Evolutionary conservation across 2,113 vertebrate genomes (phyloP).

Genomic region (Protomyctophum bolini): DNA sequence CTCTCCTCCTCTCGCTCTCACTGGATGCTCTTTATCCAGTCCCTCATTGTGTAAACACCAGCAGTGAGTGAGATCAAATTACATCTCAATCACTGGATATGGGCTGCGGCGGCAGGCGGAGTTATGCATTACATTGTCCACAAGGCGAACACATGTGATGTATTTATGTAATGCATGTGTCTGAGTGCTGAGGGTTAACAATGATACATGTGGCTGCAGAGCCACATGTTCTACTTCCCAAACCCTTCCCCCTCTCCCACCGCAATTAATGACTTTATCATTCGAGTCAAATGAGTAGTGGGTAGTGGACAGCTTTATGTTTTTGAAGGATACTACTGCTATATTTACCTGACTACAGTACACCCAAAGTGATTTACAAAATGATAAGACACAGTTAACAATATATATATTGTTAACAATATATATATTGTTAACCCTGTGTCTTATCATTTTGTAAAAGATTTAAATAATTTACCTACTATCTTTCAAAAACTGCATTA

Average conservation of each 20-base stretch:
- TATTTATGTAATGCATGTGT: slow-evolving; percentile 54
- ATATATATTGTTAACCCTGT: too few species aligned
- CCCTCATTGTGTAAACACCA: slow-evolving; percentile 49
- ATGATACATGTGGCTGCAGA: slow-evolving; percentile 52
- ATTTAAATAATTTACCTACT: too few species aligned
- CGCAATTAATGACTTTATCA: slow-evolving; percentile 16
- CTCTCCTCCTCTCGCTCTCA: background rate
- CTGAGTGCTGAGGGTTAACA: background rate
- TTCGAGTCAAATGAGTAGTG: slow-evolving; percentile 50
- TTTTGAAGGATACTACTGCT: background rate
- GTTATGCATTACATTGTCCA: slow-evolving; percentile 50
- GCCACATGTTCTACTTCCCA: background rate
- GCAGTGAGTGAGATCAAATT: slow-evolving; percentile 39
- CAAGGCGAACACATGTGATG: slow-evolving; percentile 59
- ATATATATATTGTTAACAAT: too few species aligned
- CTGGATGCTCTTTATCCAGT: slow-evolving; percentile 52
- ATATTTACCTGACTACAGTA: too few species aligned
- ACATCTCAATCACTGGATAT: slow-evolving; percentile 19
- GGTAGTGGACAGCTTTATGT: slow-evolving; percentile 13
- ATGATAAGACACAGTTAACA: too few species aligned
- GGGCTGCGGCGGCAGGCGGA: background rate
- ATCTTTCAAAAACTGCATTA: too few species aligned
- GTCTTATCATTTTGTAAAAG: too few species aligned
- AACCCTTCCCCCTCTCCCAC: slow-evolving; percentile 11
- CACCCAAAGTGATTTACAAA: too few species aligned